Evolutionary conservation across 2,888 invertebrate genomes (phyloP).

Genomic region (Fabriciana adippe): DNA sequence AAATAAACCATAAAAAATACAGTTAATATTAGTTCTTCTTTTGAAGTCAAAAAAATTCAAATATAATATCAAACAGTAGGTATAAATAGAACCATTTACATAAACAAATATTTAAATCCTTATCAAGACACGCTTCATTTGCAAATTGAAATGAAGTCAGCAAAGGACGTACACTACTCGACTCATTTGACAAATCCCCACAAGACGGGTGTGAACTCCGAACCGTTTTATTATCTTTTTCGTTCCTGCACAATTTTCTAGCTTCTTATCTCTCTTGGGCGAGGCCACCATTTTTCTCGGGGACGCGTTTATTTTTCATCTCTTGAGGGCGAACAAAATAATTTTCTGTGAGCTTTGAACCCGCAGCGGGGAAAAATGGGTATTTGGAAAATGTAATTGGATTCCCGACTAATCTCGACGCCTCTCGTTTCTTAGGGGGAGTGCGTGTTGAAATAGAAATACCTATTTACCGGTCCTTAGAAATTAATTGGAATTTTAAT

Average conservation of each 20-base stretch:
- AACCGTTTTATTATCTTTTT: slow-evolving; percentile 48
- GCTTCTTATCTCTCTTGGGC: slow-evolving; percentile 51
- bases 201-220: slow-evolving; percentile 48
- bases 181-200: slow-evolving; percentile 65
- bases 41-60: no score
- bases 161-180: slow-evolving; percentile 49
- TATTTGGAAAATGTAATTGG: slow-evolving; percentile 80
- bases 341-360: slow-evolving; percentile 80
- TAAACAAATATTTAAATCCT: neutral
- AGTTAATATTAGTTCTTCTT: no score
- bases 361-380: slow-evolving; percentile 74
- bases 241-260: slow-evolving; percentile 37
- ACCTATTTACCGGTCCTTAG: slow-evolving; percentile 23
- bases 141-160: slow-evolving; percentile 50
- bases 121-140: slow-evolving; percentile 50
- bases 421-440: slow-evolving; percentile 63
- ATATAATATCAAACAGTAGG: no score
- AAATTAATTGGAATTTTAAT: slow-evolving; percentile 7
- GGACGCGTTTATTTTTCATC: slow-evolving; percentile 78
- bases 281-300: slow-evolving; percentile 54
- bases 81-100: no score
- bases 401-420: slow-evolving; percentile 77
- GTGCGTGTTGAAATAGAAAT: slow-evolving; percentile 66
- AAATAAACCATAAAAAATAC: no score
- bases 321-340: slow-evolving; percentile 76